Base-by-base conservation (phyloP, 2,888 invertebrate species). In the Calameuta idolon region DNA sequence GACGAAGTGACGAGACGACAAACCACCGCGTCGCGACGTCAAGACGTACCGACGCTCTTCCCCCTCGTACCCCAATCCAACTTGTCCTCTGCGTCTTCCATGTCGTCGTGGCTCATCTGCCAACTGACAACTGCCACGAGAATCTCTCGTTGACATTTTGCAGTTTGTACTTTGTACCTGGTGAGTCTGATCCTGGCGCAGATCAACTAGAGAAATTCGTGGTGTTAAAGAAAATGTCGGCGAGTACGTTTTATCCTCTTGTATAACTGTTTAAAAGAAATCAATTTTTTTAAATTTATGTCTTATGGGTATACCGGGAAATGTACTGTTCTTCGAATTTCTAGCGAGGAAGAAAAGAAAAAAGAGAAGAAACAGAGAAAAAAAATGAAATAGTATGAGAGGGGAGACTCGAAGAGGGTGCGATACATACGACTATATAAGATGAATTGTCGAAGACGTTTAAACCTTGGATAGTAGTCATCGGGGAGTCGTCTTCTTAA, bases 1-100 rank as follows among this genome's bases (percentile, higher is more conserved):
- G 84, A 85, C 83, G 83, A 83, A 84, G 84, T 85, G 84, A 85
- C 83, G 83, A 81, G 82, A 83, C 85, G 85, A 85, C 83, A 84
- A 84, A 84, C 83, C 83, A 81, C 79, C 79, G 78, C 74, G 76
- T 80, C 75, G 76, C 79, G 77, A 77, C 79, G 78, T 78, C 79
- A 76, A 76, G 80, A 80, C 79, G 76, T 73, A 34, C 68, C 31
- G 75, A 76, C 76, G 74, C 35, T 55, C n/a, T 33, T 68, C 40
- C 74, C 77, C 40, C 69, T 75, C 75, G 69, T 76, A 37, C n/a
- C 69, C n/a, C 76, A 34, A 74, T 71, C 68, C 31, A 73, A 73
- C 5, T n/a, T 69, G 33, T 79, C 30, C 69, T 76, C 35, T 35
- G 33, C 30, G 35, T 75, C 73, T 37, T 69, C 30, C 37, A 73